Base-by-base conservation (phyloP, 2,888 invertebrate genomes). In the Phyllotreta cruciferae region DNA sequence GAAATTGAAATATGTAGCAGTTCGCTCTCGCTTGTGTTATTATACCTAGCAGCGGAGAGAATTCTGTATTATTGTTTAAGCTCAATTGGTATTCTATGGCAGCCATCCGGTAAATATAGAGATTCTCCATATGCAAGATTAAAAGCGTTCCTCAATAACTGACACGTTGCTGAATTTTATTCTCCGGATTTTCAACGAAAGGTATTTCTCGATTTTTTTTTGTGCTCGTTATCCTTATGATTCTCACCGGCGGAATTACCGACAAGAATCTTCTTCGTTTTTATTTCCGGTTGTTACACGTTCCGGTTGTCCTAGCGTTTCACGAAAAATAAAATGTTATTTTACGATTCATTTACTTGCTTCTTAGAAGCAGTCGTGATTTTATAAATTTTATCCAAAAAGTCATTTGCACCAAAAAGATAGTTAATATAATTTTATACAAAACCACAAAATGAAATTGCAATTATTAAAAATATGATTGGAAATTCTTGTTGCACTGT, bases 111-210 rank as follows among this genome's bases (percentile, higher is more conserved):
- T 62, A 58, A 62, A 57, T 58, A 62, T 62, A 35, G 62, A 35
- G 62, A 65, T 60, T 65, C 34, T 62, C 58, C 55, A 37, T 60
- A 52, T 44, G 52, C 54, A 53, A 63, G 65, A 55, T 50, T 56
- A 54, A 62, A 65, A 60, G 9, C 38, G 62, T 42, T 38, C 52
- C n/a, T 14, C 56, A 56, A 56, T 56, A 56, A 34, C 11, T 56
- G 56, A 55, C 55, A 53, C 38, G 44, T 34, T 55, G 24, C 34
- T 45, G 56, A 45, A 56, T 56, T 56, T 56, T 44, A 56, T 56
- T 47, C 24, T 8, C 10, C 13, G 56, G 45, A 56, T 56, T 56
- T 56, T 56, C 24, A 56, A 37, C 47, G 47, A 56, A 56, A 56
- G 14, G 10, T 56, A 45, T 56, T 56, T 56, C 37, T 13, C 6